Base-by-base conservation (phyloP, 2,888 invertebrate species). In the Catocala fraxini region DNA sequence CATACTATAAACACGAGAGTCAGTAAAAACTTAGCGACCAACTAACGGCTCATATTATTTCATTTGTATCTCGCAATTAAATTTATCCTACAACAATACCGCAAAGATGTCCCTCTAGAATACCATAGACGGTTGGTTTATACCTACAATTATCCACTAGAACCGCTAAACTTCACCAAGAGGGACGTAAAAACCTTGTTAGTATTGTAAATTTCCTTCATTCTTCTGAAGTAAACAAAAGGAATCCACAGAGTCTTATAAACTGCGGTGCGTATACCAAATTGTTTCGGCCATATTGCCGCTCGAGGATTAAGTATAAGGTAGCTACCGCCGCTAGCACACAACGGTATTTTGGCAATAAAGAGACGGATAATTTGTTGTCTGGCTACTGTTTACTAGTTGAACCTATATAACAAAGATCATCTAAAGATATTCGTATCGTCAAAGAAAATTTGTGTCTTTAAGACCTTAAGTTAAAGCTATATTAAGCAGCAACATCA, bases 201-300 rank as follows among this genome's bases (percentile, higher is more conserved):
- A 68, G 75, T 75, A 63, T 72, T 74, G 63, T 70, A 75, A 72
- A 74, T 77, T 82, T 72, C 71, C 72, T 68, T 72, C 73, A 73
- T 84, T 69, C 76, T 73, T 77, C 68, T 70, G 60, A 48, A 61
- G 72, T 79, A 82, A 88, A 85, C 84, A 85, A 86, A 77, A 81
- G 79, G 70, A 84, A 77, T 83, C 88, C 86, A 80, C 68, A 15
- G 85, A 84, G 87, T 71, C 81, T 82, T 84, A 82, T 87, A 87
- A 85, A 83, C 80, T 80, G 72, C 81, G 70, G 60, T 59, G 63
- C 80, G 79, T 84, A 83, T 81, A 85, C 81, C 73, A 86, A 89
- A 90, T 91, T 88, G 87, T 84, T 87, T 84, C 71, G 75, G 80
- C 83, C 80, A 85, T 85, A 87, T 87, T 85, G 84, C 78, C 70